phyloP scores from a whole-genome alignment of 2,797 vertebrate species.

The Lemur catta region DNA sequence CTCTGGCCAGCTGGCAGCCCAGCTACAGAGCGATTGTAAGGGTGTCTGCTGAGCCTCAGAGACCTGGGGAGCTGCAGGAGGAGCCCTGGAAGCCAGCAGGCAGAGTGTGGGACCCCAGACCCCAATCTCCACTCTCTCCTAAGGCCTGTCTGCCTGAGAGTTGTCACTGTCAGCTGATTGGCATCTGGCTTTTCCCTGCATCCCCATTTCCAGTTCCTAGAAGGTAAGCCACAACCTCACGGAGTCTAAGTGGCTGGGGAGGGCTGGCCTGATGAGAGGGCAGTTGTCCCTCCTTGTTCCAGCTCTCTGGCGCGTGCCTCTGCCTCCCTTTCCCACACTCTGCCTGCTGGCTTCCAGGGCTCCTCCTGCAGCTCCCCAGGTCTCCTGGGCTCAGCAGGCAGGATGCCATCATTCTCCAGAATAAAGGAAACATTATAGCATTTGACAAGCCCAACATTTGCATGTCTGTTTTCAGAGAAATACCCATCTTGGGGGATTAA shows the following conservation, averaged over 20 bases:
- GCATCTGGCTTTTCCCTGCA: background rate
- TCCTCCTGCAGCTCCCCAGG: slow-evolving; percentile 86
- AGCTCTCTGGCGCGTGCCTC: slow-evolving; percentile 92
- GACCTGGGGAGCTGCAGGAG: too few species aligned
- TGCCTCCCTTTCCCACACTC: slow-evolving; percentile 91
- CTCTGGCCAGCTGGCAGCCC: background rate
- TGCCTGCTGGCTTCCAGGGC: slow-evolving; percentile 87
- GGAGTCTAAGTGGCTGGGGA: background rate
- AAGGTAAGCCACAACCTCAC: background rate
- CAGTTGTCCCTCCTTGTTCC: slow-evolving; percentile 85
- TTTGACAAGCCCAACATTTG: slow-evolving; percentile 81
- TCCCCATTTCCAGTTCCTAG: background rate
- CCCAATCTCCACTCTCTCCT: background rate
- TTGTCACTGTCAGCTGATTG: background rate
- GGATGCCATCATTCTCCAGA: slow-evolving; percentile 88
- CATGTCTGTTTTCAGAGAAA: slow-evolving; percentile 90
- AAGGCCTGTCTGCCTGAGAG: background rate
- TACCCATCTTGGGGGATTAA: slow-evolving; percentile 88
- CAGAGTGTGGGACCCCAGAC: background rate
- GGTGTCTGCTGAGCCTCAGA: background rate
- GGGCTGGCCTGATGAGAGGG: slow-evolving; percentile 83
- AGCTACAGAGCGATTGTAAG: background rate
- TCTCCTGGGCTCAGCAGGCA: slow-evolving; percentile 88
- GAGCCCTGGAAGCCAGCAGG: too few species aligned
- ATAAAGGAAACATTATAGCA: slow-evolving; percentile 88